Percentiles rank a stretch among this genome's conserved stretches.
Conservation (phyloP, 2,113 vertebrate species). For the Merops nubicus region DNA sequence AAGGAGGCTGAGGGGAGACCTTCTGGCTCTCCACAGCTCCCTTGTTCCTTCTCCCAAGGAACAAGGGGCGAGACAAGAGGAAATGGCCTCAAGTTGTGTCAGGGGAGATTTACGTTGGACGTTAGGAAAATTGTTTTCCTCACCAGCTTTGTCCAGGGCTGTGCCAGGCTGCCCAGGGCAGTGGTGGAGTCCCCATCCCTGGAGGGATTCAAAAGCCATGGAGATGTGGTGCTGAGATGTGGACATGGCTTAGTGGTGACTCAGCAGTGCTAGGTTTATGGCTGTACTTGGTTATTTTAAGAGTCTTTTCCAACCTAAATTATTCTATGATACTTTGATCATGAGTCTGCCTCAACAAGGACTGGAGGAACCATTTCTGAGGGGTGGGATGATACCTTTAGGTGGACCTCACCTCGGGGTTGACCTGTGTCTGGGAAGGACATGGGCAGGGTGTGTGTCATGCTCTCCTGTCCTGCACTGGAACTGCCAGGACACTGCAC, state of each 20-base stretch:
- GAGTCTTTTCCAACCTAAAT: not conserved
- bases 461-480: not conserved
- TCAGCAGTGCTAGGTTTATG: not conserved
- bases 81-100: no score
- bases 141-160: not conserved
- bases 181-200: not conserved
- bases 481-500: not conserved
- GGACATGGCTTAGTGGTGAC: not conserved
- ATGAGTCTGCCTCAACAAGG: not conserved
- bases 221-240: no score
- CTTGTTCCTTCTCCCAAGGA: no score
- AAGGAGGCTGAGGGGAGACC: no score
- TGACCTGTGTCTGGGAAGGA: not conserved
- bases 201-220: no score
- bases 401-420: not conserved
- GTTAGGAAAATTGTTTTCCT: no score
- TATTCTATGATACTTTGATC: not conserved
- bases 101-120: no score
- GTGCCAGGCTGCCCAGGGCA: not conserved
- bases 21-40: no score
- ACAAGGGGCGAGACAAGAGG: no score
- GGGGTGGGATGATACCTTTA: not conserved
- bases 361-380: not conserved
- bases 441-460: accelerated
- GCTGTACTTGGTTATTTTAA: not conserved